Base-by-base conservation (phyloP, 2,888 invertebrate species). In the Nipponacmea schrenckii region DNA sequence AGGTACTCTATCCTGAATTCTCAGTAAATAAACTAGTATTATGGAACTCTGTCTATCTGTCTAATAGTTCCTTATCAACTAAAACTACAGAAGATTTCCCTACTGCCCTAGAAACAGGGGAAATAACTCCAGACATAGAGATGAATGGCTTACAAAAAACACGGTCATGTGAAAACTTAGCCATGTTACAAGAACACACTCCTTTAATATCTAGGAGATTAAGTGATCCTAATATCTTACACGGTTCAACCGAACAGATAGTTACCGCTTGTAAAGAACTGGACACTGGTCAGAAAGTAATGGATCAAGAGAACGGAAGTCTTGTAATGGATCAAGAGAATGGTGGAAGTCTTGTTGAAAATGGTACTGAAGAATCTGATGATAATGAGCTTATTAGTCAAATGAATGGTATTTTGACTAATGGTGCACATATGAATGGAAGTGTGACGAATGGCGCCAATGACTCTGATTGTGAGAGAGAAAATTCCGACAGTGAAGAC, bases 1-100 rank as follows among this genome's bases (percentile, higher is more conserved):
- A 96, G 94, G 94, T 95, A 82, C 90, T 97, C 81, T 95, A 94
- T 93, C 95, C 96, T 69, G 93, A 94, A 80, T 94, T 92, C 89
- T 94, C 94, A 87, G 93, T 96, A 70, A 92, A 96, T 71, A 93
- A 94, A 84, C 91, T 97, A 86, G 91, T 91, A 71, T 91, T 96
- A 81, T 97, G 97, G 97, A 91, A 92, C 77, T 94, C 94, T 80
- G 93, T 97, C 77, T 96, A 96, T 91, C 91, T 94, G 81, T 94
- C 94, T 7, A 87, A 84, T 72, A 84, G 82, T 71, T 82, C 83
- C 14, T 80, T 79, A 65, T 79, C 78, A 64, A 81, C 83, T 24
- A 75, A 45, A 62, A 71, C 69, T 17, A 70, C 70, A 31, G 73
- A 76, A n/a, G 68, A 70, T 39, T 68, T 70, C 64, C 62, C 71